Conservation (phyloP, 2,113 vertebrate species). For the Atlantisia rogersi region DNA sequence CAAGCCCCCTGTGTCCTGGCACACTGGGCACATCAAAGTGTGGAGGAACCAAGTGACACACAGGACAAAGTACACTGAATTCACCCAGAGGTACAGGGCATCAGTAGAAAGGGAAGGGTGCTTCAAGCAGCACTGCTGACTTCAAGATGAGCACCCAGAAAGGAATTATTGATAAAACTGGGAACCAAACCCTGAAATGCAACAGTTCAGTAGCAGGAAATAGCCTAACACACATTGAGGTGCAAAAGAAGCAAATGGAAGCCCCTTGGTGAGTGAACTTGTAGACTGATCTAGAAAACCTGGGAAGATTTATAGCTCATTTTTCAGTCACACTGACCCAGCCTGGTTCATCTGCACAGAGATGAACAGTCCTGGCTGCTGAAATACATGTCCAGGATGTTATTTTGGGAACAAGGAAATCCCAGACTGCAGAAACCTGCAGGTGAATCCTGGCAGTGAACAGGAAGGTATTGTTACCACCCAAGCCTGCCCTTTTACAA, state of each 20-base stretch:
- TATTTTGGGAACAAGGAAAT: background rate
- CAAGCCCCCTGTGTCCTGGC: background rate
- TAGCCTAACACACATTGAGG: fast-evolving
- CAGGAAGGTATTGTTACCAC: background rate
- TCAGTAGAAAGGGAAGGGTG: background rate
- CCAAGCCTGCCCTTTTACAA: background rate
- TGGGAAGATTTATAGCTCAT: fast-evolving
- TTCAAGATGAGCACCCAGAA: background rate
- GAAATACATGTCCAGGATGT: background rate
- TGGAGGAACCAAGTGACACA: background rate
- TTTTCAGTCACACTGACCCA: background rate
- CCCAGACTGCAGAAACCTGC: background rate
- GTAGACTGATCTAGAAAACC: background rate
- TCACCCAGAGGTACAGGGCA: no score
- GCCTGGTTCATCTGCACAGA: background rate
- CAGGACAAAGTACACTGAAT: background rate
- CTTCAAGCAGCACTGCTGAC: background rate
- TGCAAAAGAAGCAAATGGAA: background rate
- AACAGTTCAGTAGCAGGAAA: background rate
- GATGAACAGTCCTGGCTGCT: background rate
- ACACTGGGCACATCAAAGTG: fast-evolving
- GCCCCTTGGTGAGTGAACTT: background rate
- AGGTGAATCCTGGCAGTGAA: background rate
- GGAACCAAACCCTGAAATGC: fast-evolving
- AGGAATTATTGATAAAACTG: background rate